Evolutionary conservation across 2,113 vertebrate genomes (phyloP).

Genomic region (Charadrius vociferus): DNA sequence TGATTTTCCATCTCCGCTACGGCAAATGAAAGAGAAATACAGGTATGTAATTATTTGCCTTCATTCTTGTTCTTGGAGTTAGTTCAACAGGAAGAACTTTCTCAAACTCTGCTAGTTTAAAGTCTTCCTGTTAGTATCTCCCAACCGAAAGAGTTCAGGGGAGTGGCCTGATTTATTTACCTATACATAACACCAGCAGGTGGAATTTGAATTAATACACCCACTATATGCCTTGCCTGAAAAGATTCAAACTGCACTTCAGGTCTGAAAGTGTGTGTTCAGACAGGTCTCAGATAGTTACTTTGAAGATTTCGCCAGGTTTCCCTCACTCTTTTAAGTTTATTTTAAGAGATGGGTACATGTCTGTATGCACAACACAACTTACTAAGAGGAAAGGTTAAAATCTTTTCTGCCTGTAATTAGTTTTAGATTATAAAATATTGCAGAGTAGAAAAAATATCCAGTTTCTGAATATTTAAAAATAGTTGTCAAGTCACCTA

Average conservation of each 20-base stretch:
- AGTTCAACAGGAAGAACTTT: constrained; percentile 56
- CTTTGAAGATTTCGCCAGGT: constrained; percentile 27
- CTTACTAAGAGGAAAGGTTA: constrained; percentile 12
- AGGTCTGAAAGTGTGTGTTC: constrained; percentile 33
- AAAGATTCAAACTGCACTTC: constrained; percentile 71
- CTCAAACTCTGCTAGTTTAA: constrained; percentile 50
- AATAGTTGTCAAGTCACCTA: not conserved
- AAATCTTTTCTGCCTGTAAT: not conserved
- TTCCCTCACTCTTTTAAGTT: constrained; percentile 8
- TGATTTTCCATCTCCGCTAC: constrained; percentile 72
- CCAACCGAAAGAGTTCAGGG: constrained; percentile 50
- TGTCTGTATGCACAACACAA: not conserved
- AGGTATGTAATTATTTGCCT: constrained; percentile 63
- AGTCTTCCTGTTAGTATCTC: constrained; percentile 63
- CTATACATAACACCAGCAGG: constrained; percentile 60
- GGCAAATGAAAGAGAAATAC: constrained; percentile 68
- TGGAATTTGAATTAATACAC: constrained; percentile 69
- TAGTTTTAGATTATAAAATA: not conserved
- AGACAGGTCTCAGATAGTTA: constrained; percentile 38
- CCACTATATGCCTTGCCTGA: constrained; percentile 72
- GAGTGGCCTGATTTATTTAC: constrained; percentile 75
- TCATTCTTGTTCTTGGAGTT: constrained; percentile 15
- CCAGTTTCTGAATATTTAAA: not conserved
- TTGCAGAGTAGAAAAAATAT: not conserved
- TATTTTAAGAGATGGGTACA: constrained; percentile 13